Base-by-base conservation (phyloP, 2,888 invertebrate species). In the Andrena minutula region DNA sequence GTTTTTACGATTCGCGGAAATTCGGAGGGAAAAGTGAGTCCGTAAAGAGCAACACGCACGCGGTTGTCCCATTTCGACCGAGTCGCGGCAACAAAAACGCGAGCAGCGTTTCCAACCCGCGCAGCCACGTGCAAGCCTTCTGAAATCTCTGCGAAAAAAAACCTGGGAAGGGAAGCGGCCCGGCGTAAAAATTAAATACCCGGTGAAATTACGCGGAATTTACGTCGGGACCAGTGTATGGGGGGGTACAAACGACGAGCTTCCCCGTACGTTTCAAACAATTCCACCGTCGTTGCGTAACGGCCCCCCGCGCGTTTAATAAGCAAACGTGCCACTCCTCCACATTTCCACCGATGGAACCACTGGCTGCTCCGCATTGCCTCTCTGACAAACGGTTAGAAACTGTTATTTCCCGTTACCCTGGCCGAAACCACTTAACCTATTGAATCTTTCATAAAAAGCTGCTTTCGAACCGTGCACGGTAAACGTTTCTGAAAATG, bases 321-420 rank as follows among this genome's bases (percentile, higher is more conserved):
- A 74, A 74, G 12, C 32, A 74, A 68, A 66, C n/a, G 30, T 28
- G 30, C 47, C 41, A 41, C 32, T 26, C n/a, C n/a, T 47, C 6
- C 35, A 16, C 35, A 16, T 63, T 56, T 65, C 56, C 10, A 49
- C 7, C 47, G 10, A n/a, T 30, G 47, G 53, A 74, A 73, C 53
- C 41, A 71, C 61, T 4, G 6, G 30, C 47, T 12, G 30, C 16
- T 16, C 41, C 41, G 41, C 41, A 5, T 16, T 16, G 41, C 41
- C 41, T 41, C 12, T 41, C 41, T 41, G 41, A 16, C 41, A 41
- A 41, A 16, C 41, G 16, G 41, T 41, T 41, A 4, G 4, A 23
- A 58, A 74, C 47, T 74, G 47, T 56, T 49, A 49, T 68, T 74
- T 74, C 68, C 58, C 68, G 68, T 68, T 68, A 41, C 53, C 5